These are phyloP conservation scores for Spicauda simplicius DNA, from an alignment of 2,888 invertebrate species.

Conservation along the genomic window DNA sequence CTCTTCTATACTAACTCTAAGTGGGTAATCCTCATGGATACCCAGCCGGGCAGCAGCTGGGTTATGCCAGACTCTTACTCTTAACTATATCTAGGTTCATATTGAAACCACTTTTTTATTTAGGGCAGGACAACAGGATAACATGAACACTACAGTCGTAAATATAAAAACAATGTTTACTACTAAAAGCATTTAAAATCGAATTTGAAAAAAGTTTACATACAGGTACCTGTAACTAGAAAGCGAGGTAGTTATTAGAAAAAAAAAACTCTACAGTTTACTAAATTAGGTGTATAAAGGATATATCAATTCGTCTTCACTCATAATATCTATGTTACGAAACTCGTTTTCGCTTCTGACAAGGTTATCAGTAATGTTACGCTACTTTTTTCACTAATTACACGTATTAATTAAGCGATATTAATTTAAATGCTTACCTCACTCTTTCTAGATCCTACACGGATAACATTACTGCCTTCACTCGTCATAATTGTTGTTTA, in stretches of 20 bases:
- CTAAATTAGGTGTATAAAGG: background rate
- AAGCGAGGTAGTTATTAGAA: too few relatives aligned
- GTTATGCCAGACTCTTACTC: too few relatives aligned
- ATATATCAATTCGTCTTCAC: background rate
- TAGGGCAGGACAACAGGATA: too few relatives aligned
- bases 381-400: background rate
- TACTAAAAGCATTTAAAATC: too few relatives aligned
- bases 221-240: background rate
- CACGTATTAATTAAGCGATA: background rate
- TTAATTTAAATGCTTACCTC: constrained; percentile 85
- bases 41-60: too few relatives aligned
- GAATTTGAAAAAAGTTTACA: background rate
- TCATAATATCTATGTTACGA: constrained; percentile 22
- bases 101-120: too few relatives aligned
- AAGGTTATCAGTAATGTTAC: constrained; percentile 23
- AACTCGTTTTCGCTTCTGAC: constrained; percentile 27
- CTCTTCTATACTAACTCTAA: too few relatives aligned
- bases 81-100: too few relatives aligned
- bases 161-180: too few relatives aligned
- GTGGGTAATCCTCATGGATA: too few relatives aligned
- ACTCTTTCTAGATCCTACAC: constrained; percentile 93
- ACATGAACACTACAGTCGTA: background rate
- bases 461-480: constrained; percentile 83
- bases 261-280: background rate
- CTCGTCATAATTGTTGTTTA: constrained; percentile 62